A percentile compares a stretch with the other conserved stretches of the same genome.
These are phyloP conservation scores for Xyliphius kryptos DNA, from an alignment of 2,113 vertebrate species.

Conservation along the genomic window DNA sequence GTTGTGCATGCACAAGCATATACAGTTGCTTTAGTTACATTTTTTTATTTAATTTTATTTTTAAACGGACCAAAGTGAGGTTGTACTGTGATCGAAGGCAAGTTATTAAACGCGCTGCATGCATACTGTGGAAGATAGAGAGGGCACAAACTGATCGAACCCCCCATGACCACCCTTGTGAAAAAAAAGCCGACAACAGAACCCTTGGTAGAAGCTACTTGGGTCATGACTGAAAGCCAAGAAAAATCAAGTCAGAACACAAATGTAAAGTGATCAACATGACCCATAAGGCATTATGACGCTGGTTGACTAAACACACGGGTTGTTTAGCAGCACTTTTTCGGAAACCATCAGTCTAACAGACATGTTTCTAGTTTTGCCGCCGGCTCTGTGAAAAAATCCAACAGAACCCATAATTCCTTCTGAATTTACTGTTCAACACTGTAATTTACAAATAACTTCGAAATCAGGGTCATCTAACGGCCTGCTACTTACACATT, in stretches of 20 bases:
- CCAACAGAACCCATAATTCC: background rate
- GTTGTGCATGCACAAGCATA: background rate
- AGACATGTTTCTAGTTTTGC: background rate
- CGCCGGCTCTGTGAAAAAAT: background rate
- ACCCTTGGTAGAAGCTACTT: background rate
- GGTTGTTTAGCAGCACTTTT: conserved; percentile 24
- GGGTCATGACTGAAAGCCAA: background rate
- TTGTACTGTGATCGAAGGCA: conserved; percentile 55
- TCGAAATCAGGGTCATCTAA: conserved; percentile 20
- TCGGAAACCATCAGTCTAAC: conserved; percentile 10
- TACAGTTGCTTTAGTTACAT: conserved; percentile 31
- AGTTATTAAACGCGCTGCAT: conserved; percentile 42
- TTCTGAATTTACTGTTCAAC: conserved; percentile 25
- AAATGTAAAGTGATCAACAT: conserved; percentile 2
- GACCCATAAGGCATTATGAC: background rate
- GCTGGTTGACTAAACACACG: background rate
- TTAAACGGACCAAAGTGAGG: conserved; percentile 54
- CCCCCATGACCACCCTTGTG: background rate
- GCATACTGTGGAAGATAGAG: conserved; percentile 8
- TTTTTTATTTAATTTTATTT: background rate
- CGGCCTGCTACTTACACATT: background rate
- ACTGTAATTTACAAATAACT: conserved; percentile 20
- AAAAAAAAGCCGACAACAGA: conserved; percentile 6
- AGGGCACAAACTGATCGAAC: background rate
- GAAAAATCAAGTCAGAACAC: background rate